Base-by-base conservation (phyloP, 2,797 vertebrate genomes). In the Pelochelys cantorii region DNA sequence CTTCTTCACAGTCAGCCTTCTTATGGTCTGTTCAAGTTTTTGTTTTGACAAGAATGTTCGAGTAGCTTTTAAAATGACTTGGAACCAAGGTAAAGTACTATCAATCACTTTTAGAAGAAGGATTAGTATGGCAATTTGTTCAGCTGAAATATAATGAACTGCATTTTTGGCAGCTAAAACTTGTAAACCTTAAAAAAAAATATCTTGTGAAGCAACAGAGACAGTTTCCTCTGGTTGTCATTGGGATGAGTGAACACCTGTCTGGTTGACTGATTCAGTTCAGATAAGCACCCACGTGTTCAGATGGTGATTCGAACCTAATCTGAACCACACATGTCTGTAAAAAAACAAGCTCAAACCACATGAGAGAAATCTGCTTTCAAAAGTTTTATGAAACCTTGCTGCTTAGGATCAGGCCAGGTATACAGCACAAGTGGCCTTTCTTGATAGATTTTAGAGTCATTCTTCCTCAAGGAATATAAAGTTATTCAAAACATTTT, bases 111-210 rank as follows among this genome's bases (percentile, higher is more conserved):
- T 90, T 83, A 92, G 62, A 93, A 86, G 77, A 89, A 80, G 25
- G 55, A 96, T 94, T 84, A 89, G 23, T 54, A 71, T 0, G 92
- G 55, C n/a, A 74, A 57, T 93, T 93, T 95, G 55, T 85, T 90
- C 89, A 83, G 62, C 37, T 77, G 42, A 92, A 94, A 48, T 1
- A 18, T 56, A 87, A 88, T 77, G 53, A 92, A 74, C 77, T 34
- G 25, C 74, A 42, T 81, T 91, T 85, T 94, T 91, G 75, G 80
- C 81, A 88, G 34, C 65, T 82, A 68, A 86, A 93, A 84, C 57
- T 48, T 85, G 57, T 48, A 89, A 84, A 81, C 79, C 25, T 83
- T 77, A 82, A 94, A 93, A 75, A 83, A 94, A 93, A 77, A 11
- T 81, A 1, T 29, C 9, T 14, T 81, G 15, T 65, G 42, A 84